Conservation (phyloP, 2,797 vertebrate genomes). For the Chaetophractus vellerosus region DNA sequence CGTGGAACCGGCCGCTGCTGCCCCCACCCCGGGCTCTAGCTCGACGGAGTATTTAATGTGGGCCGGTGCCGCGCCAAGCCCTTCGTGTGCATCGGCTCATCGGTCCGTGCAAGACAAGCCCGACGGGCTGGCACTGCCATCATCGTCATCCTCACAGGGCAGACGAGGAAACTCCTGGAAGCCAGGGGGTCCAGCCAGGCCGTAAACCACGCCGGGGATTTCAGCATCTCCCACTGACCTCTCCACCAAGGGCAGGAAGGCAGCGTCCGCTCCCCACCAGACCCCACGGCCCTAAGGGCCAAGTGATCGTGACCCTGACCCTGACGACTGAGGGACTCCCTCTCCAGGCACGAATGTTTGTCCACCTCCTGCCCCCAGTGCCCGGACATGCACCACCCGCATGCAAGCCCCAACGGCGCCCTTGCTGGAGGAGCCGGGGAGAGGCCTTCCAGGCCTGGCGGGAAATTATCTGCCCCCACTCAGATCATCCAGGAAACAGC, state of each 20-base stretch:
- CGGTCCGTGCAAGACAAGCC: background rate
- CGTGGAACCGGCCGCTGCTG: fast-evolving
- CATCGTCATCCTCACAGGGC: fast-evolving
- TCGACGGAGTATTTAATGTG: fast-evolving
- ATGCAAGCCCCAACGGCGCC: fast-evolving
- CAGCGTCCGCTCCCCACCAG: background rate
- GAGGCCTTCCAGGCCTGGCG: background rate
- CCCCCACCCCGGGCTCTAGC: no score
- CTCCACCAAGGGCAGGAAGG: background rate
- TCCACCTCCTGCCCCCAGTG: background rate
- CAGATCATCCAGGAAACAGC: no score
- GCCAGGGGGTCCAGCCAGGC: no score
- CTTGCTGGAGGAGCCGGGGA: background rate
- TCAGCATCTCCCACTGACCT: background rate
- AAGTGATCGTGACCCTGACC: background rate
- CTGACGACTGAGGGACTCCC: background rate
- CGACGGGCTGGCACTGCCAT: background rate
- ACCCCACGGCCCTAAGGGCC: background rate
- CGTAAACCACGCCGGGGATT: background rate
- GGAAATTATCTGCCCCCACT: background rate
- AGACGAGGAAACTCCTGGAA: background rate
- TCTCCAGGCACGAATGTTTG: background rate
- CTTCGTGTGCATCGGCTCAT: fast-evolving
- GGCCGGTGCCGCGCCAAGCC: fast-evolving
- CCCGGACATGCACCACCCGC: fast-evolving